Evolutionary conservation across 2,797 vertebrate species (phyloP).

Genomic region (Channallabes apus): DNA sequence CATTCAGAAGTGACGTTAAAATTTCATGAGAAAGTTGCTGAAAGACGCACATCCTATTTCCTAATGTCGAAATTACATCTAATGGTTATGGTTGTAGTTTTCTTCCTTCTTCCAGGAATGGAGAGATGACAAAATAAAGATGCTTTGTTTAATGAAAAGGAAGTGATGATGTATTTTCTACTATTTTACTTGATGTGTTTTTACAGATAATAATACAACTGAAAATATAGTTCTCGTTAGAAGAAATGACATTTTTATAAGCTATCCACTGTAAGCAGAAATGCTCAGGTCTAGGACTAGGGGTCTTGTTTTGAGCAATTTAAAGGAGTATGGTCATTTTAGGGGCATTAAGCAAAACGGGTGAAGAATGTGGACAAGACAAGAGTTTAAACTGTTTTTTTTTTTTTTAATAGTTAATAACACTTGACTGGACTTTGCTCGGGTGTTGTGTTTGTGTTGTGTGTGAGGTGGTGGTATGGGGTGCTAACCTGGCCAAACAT

Average conservation of each 20-base stretch:
- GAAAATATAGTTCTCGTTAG: neutral
- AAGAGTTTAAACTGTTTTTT: neutral
- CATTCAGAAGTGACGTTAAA: neutral
- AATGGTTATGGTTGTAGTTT: neutral
- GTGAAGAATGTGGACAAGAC: neutral
- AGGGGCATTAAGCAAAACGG: neutral
- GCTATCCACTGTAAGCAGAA: neutral
- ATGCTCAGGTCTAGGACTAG: neutral
- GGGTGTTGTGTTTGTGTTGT: neutral
- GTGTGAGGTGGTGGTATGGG: neutral
- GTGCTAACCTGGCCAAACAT: neutral
- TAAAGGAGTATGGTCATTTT: neutral
- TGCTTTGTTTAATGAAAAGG: neutral
- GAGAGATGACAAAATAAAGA: neutral
- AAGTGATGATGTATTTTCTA: neutral
- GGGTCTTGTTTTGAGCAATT: neutral
- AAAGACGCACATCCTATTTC: neutral
- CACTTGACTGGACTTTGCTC: slow-evolving; percentile 49
- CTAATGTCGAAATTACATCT: neutral
- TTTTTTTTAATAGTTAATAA: neutral
- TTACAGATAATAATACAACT: neutral
- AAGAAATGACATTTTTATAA: neutral
- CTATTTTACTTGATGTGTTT: neutral
- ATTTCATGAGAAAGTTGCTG: neutral
- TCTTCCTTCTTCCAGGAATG: neutral